Evolutionary conservation across 1,140 invertebrate species (phyloP), one percentile per base, ranked within the genome.

Genomic region (Bombyx mandarina): DNA sequence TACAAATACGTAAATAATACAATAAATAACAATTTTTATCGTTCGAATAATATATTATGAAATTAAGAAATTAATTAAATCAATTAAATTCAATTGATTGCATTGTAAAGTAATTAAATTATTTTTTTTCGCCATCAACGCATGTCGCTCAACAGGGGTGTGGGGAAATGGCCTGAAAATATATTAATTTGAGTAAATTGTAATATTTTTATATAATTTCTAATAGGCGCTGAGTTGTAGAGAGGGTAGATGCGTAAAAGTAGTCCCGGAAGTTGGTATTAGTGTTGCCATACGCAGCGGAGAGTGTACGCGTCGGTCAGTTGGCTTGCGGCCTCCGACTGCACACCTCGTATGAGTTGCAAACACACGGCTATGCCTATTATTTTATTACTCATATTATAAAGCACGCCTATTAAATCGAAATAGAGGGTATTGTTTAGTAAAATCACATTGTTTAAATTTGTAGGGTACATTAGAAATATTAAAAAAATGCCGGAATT

Each of bases 161-260:
- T 57, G 66, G 69, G 64, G 63, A 76, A 74, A 60, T 69, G 71
- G 51, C 52, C 57, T 61, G 75, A 71, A 74, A 68, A 57, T 62
- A 60, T 49, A 42, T 62, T 74, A 76, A 65, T 58, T 75, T 73
- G 70, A 53, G 54, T 59, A 79, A 79, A 77, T 66, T 68, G 75
- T 82, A 56, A 58, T 74, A 68, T 78, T 83, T 86, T 86, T 86
- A 81, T 60, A 60, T 64, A 65, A 81, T 71, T 63, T 57, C 75
- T 51, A 63, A 77, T 84, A 84, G 81, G 82, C 82, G 82, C 82
- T 79, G 76, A 83, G 75, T 76, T 71, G 63, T 71, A 71, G 71
- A 69, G 70, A 61, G 69, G 74, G 69, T 70, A 73, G 67, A 60
- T 63, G 61, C 57, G 35, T 59, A 71, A 78, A 81, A 82, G 79